phyloP scores from a whole-genome alignment of 2,888 invertebrate species.

The Papilio protenor region DNA sequence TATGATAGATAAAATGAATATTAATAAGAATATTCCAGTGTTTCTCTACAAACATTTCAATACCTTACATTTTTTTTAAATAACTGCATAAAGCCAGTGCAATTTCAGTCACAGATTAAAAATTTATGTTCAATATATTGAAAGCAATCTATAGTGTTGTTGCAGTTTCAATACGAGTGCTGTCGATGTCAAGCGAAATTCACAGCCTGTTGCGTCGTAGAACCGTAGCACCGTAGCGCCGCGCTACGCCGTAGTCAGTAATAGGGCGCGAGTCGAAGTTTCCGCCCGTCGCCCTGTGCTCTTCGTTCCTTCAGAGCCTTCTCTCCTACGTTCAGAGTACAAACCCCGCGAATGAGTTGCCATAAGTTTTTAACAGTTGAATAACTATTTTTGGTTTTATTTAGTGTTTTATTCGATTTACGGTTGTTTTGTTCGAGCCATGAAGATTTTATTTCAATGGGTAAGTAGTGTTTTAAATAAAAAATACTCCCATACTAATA shows the following conservation, averaged over 20 bases:
- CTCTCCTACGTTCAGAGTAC: conserved; percentile 38
- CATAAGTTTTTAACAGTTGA: conserved; percentile 37
- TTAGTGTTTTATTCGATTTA: conserved; percentile 26
- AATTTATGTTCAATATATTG: conserved; percentile 28
- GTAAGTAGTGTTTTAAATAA: conserved; percentile 18
- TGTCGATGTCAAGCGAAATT: conserved; percentile 43
- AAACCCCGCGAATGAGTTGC: conserved; percentile 40
- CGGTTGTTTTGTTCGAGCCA: background rate
- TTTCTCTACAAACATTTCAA: background rate
- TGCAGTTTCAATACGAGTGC: conserved; percentile 44
- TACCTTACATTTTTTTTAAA: background rate
- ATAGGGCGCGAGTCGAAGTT: conserved; percentile 69
- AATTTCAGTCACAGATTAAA: conserved; percentile 1
- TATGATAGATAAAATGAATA: no score
- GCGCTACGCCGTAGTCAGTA: conserved; percentile 70
- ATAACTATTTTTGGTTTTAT: conserved; percentile 21
- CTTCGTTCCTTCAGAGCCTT: conserved; percentile 48
- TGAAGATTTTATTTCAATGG: conserved; percentile 15
- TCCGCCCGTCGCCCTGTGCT: conserved; percentile 68
- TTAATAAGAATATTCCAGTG: no score
- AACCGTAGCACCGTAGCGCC: conserved; percentile 56
- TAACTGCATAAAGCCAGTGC: background rate
- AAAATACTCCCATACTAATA: no score
- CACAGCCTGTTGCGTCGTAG: conserved; percentile 74
- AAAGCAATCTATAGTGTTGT: conserved; percentile 39